Base-by-base conservation (phyloP, 1,140 invertebrate genomes). In the Ridgeia piscesae region DNA sequence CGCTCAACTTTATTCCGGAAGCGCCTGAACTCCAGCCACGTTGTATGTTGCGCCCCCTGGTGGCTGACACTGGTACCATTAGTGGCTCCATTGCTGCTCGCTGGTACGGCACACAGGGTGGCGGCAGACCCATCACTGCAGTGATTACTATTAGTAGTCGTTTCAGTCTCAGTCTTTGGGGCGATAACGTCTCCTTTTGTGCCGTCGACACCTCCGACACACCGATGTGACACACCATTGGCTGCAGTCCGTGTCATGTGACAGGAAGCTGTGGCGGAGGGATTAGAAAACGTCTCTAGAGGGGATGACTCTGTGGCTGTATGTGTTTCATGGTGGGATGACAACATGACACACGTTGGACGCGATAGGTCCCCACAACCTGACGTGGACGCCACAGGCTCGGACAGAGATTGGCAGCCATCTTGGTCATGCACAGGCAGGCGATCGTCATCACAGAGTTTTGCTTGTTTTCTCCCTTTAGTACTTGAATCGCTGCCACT, bases 11-110 rank as follows among this genome's bases (percentile, higher is more conserved):
- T 92, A 42, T 94, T 94, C 92, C 94, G 95, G 91, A 95, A 95
- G 34, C 94, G 92, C 94, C 94, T 95, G 91, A 95, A 95, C 92
- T 95, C 94, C 35, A 93, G 93, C 94, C 94, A 95, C 17, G 94
- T 94, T 34, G 94, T 77, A 77, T 77, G 58, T n/a, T 58, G 34
- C 0, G 91, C 91, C 34, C 93, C 17, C 93, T 93, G 14, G 93
- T 92, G 89, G 93, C 93, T 91, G 92, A 34, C 92, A 91, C 92
- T 6, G 34, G 34, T 88, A n/a, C 91, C 4, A 35, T 34, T 92
- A 31, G 92, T 58, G 35, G 35, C 34, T 21, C 33, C 33, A 88
- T 33, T 33, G 34, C 33, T 42, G 33, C 58, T 58, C 4, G 91
- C 27, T 35, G 42, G 42, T 8, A n/a, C 91, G 11, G 34, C 33